Evolutionary conservation across 2,113 vertebrate species (phyloP), one percentile per base, ranked within the genome.

Genomic region (Stictonetta naevosa): DNA sequence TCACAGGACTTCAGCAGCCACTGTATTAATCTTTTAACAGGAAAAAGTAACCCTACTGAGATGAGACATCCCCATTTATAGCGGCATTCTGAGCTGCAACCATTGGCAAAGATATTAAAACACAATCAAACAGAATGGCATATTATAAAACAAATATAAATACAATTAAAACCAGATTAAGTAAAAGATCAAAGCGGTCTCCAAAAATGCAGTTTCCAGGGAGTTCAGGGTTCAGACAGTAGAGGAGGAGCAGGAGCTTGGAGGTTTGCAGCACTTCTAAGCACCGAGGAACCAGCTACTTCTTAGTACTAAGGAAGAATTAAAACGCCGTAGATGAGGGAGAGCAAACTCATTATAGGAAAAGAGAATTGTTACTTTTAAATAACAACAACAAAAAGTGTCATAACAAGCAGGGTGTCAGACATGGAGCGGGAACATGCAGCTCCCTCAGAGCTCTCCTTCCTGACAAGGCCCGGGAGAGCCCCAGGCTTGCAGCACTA

Each of bases 11-110:
- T 76, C 84, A 91, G 82, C 93, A 96, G 86, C 91, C 92, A 84
- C 81, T 50, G 31, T 91, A 97, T 97, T 96, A 95, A 97, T 97
- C 91, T 96, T 96, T 93, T 66, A 96, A 93, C 68, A 96, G 92
- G 90, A 84, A 93, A 90, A 93, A 94, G 93, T 77, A 96, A 96
- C 95, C 92, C 94, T 85, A 84, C 88, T 88, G 95, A 97, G 95
- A 86, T 79, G 75, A 96, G 95, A 95, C 60, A 95, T 64, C 88
- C 88, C 88, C 88, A 62, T 88, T 92, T 93, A 83, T 75, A 94
- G 87, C 34, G 5, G 23, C 36, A 86, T 85, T 86, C 92, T 67
- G 85, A 95, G 86, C 33, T 69, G 82, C 92, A 93, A 83, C 86
- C 88, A 93, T 29, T 96, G 88, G 86, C 95, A 96, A 74, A 83